Evolutionary conservation across 1,140 invertebrate genomes (phyloP), one percentile per base, ranked within the genome.

Genomic region (Leptopilina clavipes): DNA sequence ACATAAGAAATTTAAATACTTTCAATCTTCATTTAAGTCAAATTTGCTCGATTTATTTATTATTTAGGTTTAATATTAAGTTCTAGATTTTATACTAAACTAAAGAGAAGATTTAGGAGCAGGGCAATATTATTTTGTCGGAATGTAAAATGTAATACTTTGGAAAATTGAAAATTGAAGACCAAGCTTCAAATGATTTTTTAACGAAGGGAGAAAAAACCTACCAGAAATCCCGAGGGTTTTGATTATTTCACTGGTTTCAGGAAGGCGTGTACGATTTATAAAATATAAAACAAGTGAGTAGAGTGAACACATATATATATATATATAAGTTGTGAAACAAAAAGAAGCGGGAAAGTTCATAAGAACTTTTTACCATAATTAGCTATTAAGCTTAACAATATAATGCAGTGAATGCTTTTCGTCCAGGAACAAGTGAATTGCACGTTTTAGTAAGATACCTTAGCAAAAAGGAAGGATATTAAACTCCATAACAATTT

Each of bases 341-440:
- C 56, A 59, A 19, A 19, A 31, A 14, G 22, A 72, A 74, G 25
- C 52, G 75, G 73, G 56, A 79, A 74, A n/a, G 48, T 75, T 71
- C 31, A 71, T 59, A 52, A 71, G 75, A 79, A 78, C 52, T 78
- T 83, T 81, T 80, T 81, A 79, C 75, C 76, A 76, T 84, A 81
- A 84, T 82, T 81, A 82, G 80, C 78, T 83, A 81, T 80, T 82
- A 78, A 79, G 77, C 71, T 79, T 25, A 48, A 74, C 48, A 73
- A 45, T 72, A 54, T 77, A 80, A 80, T 74, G 74, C 65, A 31
- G 56, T 70, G 74, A 74, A 80, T 77, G 72, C 74, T 74, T 72
- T 45, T 75, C 18, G 40, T 40, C 77, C 70, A 54, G 71, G 72
- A 76, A 77, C 43, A 77, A 75, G 73, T 71, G 73, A 79, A 71